Evolutionary conservation across 2,888 invertebrate genomes (phyloP).

Genomic region (Pelosia muscerda): DNA sequence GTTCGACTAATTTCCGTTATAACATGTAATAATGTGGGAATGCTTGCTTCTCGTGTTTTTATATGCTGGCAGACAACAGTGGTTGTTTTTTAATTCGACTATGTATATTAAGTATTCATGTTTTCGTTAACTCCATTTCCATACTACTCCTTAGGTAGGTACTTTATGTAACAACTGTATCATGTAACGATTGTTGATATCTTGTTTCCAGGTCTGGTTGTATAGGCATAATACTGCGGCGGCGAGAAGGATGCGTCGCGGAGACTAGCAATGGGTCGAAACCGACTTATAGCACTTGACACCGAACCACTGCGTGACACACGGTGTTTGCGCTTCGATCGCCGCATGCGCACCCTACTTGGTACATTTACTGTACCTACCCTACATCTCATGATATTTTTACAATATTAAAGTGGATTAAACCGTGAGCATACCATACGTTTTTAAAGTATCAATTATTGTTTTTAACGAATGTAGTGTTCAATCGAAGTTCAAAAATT

Average conservation of each 20-base stretch:
- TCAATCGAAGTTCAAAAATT: not conserved
- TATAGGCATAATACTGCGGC: slow-evolving; percentile 83
- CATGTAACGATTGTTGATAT: not conserved
- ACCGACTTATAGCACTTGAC: slow-evolving; percentile 81
- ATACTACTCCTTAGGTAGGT: not conserved
- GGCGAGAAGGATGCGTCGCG: slow-evolving; percentile 85
- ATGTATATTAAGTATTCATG: too few relatives aligned
- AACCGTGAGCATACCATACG: slow-evolving; percentile 13
- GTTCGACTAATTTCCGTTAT: too few relatives aligned
- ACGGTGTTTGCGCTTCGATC: slow-evolving; percentile 38
- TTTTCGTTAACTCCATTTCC: too few relatives aligned
- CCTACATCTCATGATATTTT: slow-evolving; percentile 61
- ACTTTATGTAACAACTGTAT: not conserved
- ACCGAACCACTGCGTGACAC: slow-evolving; percentile 25
- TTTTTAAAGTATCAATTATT: not conserved
- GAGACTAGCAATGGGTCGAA: slow-evolving; percentile 89
- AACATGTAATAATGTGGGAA: too few relatives aligned
- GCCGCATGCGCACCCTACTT: slow-evolving; percentile 45
- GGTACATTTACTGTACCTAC: slow-evolving; percentile 54
- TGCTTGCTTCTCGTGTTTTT: too few relatives aligned
- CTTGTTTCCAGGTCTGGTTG: slow-evolving; percentile 78
- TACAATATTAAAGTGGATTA: slow-evolving; percentile 40
- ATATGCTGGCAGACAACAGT: too few relatives aligned
- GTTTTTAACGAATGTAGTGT: not conserved
- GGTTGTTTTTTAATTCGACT: too few relatives aligned